These are phyloP conservation scores for Lineus longissimus DNA, from an alignment of 1,140 invertebrate species.

Conservation along the genomic window DNA sequence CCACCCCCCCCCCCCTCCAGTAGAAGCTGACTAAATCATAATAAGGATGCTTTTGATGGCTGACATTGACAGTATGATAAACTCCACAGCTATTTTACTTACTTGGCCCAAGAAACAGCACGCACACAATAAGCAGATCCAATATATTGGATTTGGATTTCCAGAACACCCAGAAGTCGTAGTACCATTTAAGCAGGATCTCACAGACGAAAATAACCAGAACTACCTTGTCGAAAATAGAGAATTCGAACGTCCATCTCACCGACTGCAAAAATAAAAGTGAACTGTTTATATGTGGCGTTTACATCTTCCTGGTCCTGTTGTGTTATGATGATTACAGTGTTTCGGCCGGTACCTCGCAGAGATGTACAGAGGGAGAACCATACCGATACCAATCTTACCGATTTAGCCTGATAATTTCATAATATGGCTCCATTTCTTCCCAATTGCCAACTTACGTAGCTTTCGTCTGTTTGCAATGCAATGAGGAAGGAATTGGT, in stretches of 20 bases:
- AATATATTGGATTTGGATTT: slow-evolving; percentile 35
- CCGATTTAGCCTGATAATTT: no score
- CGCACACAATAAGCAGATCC: slow-evolving; percentile 32
- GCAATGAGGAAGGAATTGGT: slow-evolving; percentile 15
- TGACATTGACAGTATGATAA: no score
- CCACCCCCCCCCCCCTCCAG: no score
- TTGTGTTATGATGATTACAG: no score
- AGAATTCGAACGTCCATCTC: slow-evolving; percentile 9
- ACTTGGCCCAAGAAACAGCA: slow-evolving; percentile 24
- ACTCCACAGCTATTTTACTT: not conserved
- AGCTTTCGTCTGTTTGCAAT: slow-evolving; percentile 10
- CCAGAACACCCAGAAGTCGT: slow-evolving; percentile 42
- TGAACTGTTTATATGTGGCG: not conserved
- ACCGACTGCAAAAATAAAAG: not conserved
- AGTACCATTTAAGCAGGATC: slow-evolving; percentile 39
- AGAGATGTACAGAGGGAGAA: no score
- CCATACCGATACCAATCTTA: no score
- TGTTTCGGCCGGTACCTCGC: no score
- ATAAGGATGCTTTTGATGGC: no score
- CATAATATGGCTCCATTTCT: no score
- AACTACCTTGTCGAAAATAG: slow-evolving; percentile 14
- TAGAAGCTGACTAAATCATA: no score
- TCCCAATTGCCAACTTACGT: slow-evolving; percentile 15
- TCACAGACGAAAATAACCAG: slow-evolving; percentile 20
- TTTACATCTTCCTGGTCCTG: no score